These are phyloP conservation scores for Meiosimyza decipiens DNA, from an alignment of 2,888 invertebrate species.

Conservation along the genomic window DNA sequence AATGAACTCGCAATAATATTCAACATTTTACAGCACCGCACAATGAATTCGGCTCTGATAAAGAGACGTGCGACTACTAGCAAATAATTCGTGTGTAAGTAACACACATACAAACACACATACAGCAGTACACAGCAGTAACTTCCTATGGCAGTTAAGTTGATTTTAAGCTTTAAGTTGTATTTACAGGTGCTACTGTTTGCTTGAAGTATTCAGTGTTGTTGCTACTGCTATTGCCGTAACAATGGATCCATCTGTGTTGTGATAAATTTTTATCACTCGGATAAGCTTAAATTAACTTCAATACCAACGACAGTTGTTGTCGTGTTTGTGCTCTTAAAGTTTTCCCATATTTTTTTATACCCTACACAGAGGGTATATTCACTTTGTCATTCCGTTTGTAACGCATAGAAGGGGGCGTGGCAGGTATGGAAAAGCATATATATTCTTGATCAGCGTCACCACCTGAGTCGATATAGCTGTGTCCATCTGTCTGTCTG, in stretches of 20 bases:
- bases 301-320: background rate
- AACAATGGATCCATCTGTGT: conserved; percentile 10
- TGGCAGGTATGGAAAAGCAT: too few relatives aligned
- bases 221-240: background rate
- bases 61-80: conserved; percentile 7
- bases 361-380: too few relatives aligned
- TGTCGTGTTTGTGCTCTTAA: conserved; percentile 25
- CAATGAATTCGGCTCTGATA: background rate
- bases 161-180: conserved; percentile 7
- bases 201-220: background rate
- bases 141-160: background rate
- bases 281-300: conserved; percentile 38
- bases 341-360: conserved; percentile 1
- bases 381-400: too few relatives aligned
- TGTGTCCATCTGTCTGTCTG: too few relatives aligned
- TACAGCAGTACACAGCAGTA: too few relatives aligned
- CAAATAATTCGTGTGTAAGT: conserved; percentile 25
- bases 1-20: too few relatives aligned
- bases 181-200: conserved; percentile 3
- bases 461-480: too few relatives aligned
- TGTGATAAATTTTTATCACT: conserved; percentile 39
- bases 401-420: too few relatives aligned
- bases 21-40: background rate
- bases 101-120: background rate
- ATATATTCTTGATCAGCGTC: too few relatives aligned